These are phyloP conservation scores for Buphagus erythrorhynchus DNA, from an alignment of 2,797 vertebrate species.

Conservation along the genomic window DNA sequence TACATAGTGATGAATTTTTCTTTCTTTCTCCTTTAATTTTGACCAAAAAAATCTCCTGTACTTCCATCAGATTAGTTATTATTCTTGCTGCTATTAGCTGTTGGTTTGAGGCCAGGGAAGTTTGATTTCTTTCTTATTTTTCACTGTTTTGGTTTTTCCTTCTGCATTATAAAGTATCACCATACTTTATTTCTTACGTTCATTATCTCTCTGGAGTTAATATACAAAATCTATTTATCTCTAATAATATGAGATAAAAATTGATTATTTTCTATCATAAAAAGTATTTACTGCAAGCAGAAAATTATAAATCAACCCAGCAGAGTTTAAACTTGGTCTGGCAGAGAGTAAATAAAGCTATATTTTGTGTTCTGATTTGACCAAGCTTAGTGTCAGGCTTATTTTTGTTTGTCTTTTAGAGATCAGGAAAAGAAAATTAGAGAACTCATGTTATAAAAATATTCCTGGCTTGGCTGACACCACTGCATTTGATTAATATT, in stretches of 20 bases:
- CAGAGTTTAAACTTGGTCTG: background rate
- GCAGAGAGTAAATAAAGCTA: background rate
- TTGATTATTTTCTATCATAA: constrained; percentile 14
- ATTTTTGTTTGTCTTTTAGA: background rate
- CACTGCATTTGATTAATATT: background rate
- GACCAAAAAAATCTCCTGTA: accelerated
- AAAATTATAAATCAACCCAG: background rate
- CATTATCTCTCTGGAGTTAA: background rate
- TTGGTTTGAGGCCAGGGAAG: background rate
- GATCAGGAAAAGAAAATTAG: background rate
- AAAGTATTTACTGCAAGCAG: background rate
- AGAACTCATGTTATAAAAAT: background rate
- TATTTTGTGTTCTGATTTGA: background rate
- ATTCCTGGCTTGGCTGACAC: background rate
- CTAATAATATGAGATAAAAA: background rate
- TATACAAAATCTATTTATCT: background rate
- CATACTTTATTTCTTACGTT: background rate
- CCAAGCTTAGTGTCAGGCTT: background rate
- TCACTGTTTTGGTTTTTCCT: background rate
- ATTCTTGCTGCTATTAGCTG: background rate
- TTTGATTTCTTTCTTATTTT: background rate
- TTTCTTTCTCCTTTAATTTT: background rate
- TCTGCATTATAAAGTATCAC: background rate
- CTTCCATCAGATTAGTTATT: background rate
- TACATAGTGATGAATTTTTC: background rate